Evolutionary conservation across 2,888 invertebrate species (phyloP), one percentile per base, ranked within the genome.

Genomic region (Acanthosoma haemorrhoidale): DNA sequence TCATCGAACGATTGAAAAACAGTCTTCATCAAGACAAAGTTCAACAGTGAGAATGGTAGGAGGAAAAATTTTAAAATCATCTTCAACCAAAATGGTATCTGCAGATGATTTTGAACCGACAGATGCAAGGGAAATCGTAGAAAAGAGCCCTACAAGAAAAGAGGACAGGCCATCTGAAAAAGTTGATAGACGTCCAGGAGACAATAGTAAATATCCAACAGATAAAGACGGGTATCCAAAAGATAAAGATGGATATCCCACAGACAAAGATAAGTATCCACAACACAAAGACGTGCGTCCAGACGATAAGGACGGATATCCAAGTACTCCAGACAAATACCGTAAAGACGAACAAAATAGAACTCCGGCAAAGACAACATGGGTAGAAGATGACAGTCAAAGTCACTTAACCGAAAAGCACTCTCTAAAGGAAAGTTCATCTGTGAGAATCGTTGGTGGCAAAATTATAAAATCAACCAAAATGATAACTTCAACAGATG

Each of bases 391-490:
- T 41, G 18, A 32, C 2, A 31, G 41, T 32, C 51, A 36, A 15
- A 61, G 6, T 2, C 15, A 31, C 8, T 11, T 15, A 41, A 25
- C 58, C 6, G 13, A 32, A n/a, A 58, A 5, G 18, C 18, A 31
- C 8, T 8, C 61, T 9, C 25, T 11, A 6, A 13, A 57, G 4
- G 58, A 67, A 8, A 31, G 68, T 3, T 57, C 70, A n/a, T 66
- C 61, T 16, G 71, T 72, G 2, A 73, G 41, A 58, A 71, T 73
- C 43, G 69, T 75, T 21, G 74, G 72, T 29, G 74, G 74, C 2
- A 75, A 76, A 69, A 68, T 72, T 21, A 67, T 74, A 0, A 74
- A 74, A 68, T 39, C 73, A 8, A 13, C 43, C 1, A 34, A n/a
- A 3, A 34, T n/a, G 16, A 21, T 21, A 11, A 18, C 25, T 21